Base-by-base conservation (phyloP, 2,888 invertebrate genomes). In the Neoascia interrupta region DNA sequence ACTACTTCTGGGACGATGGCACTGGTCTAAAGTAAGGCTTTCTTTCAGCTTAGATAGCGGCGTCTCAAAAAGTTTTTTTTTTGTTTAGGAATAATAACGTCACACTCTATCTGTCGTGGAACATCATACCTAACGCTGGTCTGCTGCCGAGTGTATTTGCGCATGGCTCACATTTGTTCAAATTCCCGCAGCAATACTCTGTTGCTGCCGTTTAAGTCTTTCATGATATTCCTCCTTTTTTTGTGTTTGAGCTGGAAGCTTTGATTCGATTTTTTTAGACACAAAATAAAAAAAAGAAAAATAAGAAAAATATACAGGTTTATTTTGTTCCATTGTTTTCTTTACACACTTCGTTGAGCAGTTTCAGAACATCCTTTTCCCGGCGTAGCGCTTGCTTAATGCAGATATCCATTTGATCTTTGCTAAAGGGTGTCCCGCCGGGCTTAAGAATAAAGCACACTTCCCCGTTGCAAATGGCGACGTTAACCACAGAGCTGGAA, bases 1-100 rank as follows among this genome's bases (percentile, higher is more conserved):
- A 99, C 90, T 99, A 99, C 87, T 99, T 99, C 90, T 97, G 98
- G 96, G 99, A 99, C 91, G 99, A 99, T 91, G 99, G 99, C 74
- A 96, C 96, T 89, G 98, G 98, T 83, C 91, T 99, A 53, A 96
- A 93, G 96, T 97, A 91, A 92, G 91, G 89, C 28, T 31, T 5
- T 21, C n/a, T 8, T 36, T 37, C 21, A 5, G 19, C 13, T 13
- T 26, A 5, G n/a, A n/a, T n/a, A n/a, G n/a, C n/a, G n/a, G n/a
- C n/a, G n/a, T n/a, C n/a, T n/a, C n/a, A n/a, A n/a, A n/a, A n/a
- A n/a, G n/a, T n/a, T n/a, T n/a, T 13, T 56, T 34, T 60, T 37
- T 43, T 11, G 18, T 15, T 54, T 72, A 97, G 96, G 87, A 96
- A 93, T 68, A 97, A 99, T 90, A 99, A 99, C 88, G 95, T 99